These are phyloP conservation scores for Ischnura elegans DNA, from an alignment of 2,888 invertebrate species.

Conservation along the genomic window DNA sequence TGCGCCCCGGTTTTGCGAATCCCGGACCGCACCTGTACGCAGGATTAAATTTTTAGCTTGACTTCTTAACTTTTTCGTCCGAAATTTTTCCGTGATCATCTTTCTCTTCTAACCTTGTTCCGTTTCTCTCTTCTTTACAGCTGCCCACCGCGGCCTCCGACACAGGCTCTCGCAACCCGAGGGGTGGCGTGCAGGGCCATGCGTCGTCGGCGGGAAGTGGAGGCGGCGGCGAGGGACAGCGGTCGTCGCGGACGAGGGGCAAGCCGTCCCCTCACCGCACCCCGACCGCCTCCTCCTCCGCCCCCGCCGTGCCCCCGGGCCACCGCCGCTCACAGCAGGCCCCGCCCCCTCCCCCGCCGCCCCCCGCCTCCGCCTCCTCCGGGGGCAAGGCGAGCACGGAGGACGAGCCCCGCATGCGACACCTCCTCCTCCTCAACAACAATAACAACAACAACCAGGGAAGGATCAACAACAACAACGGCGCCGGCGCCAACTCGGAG, in stretches of 20 bases:
- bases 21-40: too few species aligned
- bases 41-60: too few species aligned
- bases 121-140: not conserved
- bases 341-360: not conserved
- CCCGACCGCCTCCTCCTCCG: constrained; percentile 1
- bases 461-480: constrained; percentile 53
- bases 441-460: constrained; percentile 44
- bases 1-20: too few species aligned
- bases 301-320: not conserved
- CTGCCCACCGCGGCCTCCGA: constrained; percentile 55
- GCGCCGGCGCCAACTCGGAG: constrained; percentile 3
- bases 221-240: constrained; percentile 25
- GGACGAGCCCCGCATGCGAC: constrained; percentile 32
- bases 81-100: too few species aligned
- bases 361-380: not conserved
- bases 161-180: constrained; percentile 22
- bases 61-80: too few species aligned
- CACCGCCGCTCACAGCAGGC: not conserved
- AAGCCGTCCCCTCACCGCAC: constrained; percentile 52
- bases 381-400: constrained; percentile 21
- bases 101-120: too few species aligned
- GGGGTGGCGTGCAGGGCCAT: constrained; percentile 52
- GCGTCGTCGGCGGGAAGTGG: constrained; percentile 17
- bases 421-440: constrained; percentile 60
- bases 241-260: constrained; percentile 39